These are phyloP conservation scores for Drosophila sechellia DNA, from an alignment of 1,140 invertebrate species.

Conservation along the genomic window DNA sequence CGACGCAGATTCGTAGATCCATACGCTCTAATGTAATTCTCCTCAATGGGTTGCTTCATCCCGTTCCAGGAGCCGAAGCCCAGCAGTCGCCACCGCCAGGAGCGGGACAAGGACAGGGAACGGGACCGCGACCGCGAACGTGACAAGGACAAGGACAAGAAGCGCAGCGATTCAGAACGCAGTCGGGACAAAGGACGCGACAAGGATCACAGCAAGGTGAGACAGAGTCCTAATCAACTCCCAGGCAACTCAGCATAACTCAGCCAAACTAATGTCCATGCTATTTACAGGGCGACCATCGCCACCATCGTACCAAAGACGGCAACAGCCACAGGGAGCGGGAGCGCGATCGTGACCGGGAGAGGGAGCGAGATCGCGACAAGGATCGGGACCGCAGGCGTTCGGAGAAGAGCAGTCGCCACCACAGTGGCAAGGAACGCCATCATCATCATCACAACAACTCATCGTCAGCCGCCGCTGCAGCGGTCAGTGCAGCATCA, in stretches of 20 bases:
- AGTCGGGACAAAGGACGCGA: conserved; percentile 28
- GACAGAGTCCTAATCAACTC: not conserved
- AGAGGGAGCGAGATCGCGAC: conserved; percentile 41
- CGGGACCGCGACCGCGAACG: conserved; percentile 30
- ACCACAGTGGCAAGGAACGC: conserved; percentile 50
- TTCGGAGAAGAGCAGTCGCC: conserved; percentile 23
- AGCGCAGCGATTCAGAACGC: conserved; percentile 17
- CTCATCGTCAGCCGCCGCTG: conserved; percentile 22
- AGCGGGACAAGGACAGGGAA: conserved; percentile 50
- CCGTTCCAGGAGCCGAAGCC: conserved; percentile 55
- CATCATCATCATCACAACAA: conserved; percentile 51
- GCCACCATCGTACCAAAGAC: conserved; percentile 61
- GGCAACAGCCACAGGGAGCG: conserved; percentile 60
- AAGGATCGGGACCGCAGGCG: conserved; percentile 18
- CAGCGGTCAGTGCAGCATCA: conserved; percentile 12
- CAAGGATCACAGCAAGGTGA: conserved; percentile 44
- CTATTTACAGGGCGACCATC: conserved; percentile 33
- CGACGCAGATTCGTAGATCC: not conserved
- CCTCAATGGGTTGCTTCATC: conserved; percentile 7
- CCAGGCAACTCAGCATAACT: no score
- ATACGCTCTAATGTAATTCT: conserved; percentile 30
- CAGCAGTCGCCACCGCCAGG: conserved; percentile 36
- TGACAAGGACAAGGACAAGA: conserved; percentile 29
- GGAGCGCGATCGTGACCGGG: conserved; percentile 31
- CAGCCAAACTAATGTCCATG: no score